Evolutionary conservation across 2,888 invertebrate genomes (phyloP).

Genomic region (Drosophila greeni): DNA sequence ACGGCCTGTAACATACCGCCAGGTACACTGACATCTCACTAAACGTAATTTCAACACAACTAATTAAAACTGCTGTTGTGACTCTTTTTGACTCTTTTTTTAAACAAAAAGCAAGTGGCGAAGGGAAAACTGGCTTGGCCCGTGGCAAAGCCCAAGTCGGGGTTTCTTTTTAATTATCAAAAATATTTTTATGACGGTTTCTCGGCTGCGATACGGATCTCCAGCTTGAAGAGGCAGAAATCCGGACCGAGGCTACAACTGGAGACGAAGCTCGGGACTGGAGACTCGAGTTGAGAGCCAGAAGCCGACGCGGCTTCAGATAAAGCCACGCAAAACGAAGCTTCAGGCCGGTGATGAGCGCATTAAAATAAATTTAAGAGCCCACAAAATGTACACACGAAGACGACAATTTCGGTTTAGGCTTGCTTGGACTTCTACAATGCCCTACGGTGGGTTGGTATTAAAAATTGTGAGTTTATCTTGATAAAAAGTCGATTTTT

Average conservation of each 20-base stretch:
- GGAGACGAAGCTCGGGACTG: neutral
- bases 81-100: slow-evolving; percentile 8
- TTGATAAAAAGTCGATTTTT: neutral
- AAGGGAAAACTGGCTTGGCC: slow-evolving; percentile 70
- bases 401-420: slow-evolving; percentile 1
- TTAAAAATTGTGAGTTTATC: too few relatives aligned
- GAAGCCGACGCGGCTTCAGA: slow-evolving; percentile 51
- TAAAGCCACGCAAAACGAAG: slow-evolving; percentile 53
- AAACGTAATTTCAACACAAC: slow-evolving; percentile 52
- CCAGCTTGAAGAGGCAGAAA: slow-evolving; percentile 18
- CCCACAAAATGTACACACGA: slow-evolving; percentile 51
- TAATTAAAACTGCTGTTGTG: slow-evolving; percentile 54
- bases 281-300: slow-evolving; percentile 31
- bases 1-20: slow-evolving; percentile 14
- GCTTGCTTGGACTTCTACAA: neutral
- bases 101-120: slow-evolving; percentile 49
- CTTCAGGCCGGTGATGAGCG: slow-evolving; percentile 59
- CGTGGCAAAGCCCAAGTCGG: slow-evolving; percentile 66
- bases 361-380: slow-evolving; percentile 71
- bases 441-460: slow-evolving; percentile 1
- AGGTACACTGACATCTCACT: slow-evolving; percentile 46
- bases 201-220: slow-evolving; percentile 51
- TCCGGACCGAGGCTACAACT: slow-evolving; percentile 9
- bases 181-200: slow-evolving; percentile 67
- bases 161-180: slow-evolving; percentile 73